Percentiles rank a stretch among this genome's conserved stretches.
These are phyloP conservation scores for Geodia barretti DNA, from an alignment of 37 sponge, comb jelly and placozoan species.

Conservation along the genomic window DNA sequence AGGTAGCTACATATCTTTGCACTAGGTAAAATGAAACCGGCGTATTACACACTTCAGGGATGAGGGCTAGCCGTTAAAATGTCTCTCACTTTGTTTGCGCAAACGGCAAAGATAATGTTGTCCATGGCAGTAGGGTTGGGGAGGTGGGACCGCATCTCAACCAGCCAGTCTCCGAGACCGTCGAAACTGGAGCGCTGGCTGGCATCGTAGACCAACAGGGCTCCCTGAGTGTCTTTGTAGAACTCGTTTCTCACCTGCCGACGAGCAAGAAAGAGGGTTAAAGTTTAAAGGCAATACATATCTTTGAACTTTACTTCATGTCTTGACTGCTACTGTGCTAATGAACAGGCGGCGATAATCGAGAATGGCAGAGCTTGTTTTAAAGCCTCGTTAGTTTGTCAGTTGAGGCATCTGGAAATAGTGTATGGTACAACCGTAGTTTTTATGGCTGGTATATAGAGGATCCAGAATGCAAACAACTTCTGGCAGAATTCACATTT, in stretches of 20 bases:
- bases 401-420: too few species aligned
- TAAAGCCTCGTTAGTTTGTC: not conserved
- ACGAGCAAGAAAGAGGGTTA: not conserved
- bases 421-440: too few species aligned
- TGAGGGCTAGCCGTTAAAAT: too few species aligned
- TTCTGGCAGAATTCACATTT: too few species aligned
- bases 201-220: conserved; percentile 89
- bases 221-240: conserved; percentile 93
- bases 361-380: too few species aligned
- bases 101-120: conserved; percentile 76
- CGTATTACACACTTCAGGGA: too few species aligned
- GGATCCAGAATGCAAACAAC: too few species aligned
- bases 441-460: too few species aligned
- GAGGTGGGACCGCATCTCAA: conserved; percentile 77
- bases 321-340: too few species aligned
- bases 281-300: not conserved
- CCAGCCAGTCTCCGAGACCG: conserved; percentile 76
- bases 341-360: too few species aligned
- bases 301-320: not conserved
- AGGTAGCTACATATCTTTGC: too few species aligned
- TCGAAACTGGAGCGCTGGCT: conserved; percentile 80
- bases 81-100: conserved; percentile 83
- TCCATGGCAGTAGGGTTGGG: conserved; percentile 58
- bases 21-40: too few species aligned
- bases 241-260: conserved; percentile 94